These are phyloP conservation scores for Caenorhabditis japonica DNA, from an alignment of 2,888 invertebrate species.

Conservation along the genomic window DNA sequence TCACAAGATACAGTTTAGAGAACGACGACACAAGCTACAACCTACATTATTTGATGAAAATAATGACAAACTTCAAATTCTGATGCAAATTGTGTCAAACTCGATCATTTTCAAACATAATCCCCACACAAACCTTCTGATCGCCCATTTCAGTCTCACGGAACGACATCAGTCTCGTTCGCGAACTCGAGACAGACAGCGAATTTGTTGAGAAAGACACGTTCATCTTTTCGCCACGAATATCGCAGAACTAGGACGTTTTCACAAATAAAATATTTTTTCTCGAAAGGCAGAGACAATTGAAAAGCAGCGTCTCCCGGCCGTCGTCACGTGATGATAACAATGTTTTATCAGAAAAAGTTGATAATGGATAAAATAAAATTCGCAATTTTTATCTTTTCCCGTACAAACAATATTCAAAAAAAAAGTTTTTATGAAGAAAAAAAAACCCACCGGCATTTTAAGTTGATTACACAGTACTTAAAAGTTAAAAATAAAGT, in stretches of 20 bases:
- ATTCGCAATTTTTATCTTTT: no score
- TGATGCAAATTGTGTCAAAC: neutral
- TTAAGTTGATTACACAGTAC: no score
- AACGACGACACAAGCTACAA: slow-evolving; percentile 29
- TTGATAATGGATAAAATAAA: slow-evolving; percentile 26
- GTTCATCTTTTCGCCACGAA: slow-evolving; percentile 25
- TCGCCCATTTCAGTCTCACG: slow-evolving; percentile 26
- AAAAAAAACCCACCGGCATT: no score
- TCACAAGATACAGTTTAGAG: slow-evolving; percentile 17
- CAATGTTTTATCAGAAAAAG: slow-evolving; percentile 11
- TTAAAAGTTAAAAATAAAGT: no score
- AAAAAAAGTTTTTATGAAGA: no score
- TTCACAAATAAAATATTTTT: no score
- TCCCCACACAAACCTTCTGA: slow-evolving; percentile 17
- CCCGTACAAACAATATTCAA: no score
- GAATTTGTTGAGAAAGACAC: slow-evolving; percentile 48
- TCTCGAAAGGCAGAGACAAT: slow-evolving; percentile 16
- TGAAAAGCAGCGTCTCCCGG: slow-evolving; percentile 30
- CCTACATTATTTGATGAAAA: slow-evolving; percentile 3
- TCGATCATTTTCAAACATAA: neutral
- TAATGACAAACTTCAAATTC: neutral
- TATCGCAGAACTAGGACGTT: neutral
- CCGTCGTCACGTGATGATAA: slow-evolving; percentile 41
- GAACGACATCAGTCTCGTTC: slow-evolving; percentile 31
- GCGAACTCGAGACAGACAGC: slow-evolving; percentile 16